phyloP scores from a whole-genome alignment of 2,797 vertebrate species.

The Scolopax bukidnonensis region DNA sequence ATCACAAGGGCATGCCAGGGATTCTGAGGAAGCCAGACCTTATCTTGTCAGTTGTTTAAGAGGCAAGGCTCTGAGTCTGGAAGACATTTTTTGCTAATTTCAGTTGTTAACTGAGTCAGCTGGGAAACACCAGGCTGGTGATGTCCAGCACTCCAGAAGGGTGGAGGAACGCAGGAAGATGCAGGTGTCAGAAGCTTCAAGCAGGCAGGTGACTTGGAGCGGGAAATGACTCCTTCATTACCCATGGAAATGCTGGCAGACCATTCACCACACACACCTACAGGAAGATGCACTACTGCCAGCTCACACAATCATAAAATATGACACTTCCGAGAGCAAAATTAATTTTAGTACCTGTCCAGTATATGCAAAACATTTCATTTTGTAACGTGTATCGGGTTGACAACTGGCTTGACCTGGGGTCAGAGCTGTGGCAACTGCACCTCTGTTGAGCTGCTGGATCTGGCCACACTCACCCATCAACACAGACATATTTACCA shows the following conservation, averaged over 20 bases:
- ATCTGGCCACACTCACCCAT: accelerated
- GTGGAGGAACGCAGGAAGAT: slow-evolving; percentile 12
- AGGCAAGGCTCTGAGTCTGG: neutral
- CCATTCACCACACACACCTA: neutral
- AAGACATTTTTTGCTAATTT: slow-evolving; percentile 16
- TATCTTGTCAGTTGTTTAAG: neutral
- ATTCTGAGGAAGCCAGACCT: neutral
- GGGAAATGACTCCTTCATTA: neutral
- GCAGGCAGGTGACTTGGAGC: neutral
- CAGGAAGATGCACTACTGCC: neutral
- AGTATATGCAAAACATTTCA: accelerated
- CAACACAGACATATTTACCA: accelerated
- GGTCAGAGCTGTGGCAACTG: accelerated
- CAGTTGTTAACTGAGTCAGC: slow-evolving; percentile 54
- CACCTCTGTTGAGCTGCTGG: accelerated
- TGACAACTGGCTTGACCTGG: neutral
- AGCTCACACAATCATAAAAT: neutral
- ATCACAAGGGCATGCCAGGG: neutral
- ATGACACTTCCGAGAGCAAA: neutral
- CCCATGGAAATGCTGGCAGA: neutral
- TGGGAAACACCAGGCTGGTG: neutral
- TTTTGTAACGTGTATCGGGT: accelerated
- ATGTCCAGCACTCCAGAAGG: neutral
- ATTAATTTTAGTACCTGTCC: neutral
- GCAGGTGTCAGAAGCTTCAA: neutral